phyloP scores from a whole-genome alignment of 2,113 vertebrate genomes.

The Paramisgurnus dabryanus region DNA sequence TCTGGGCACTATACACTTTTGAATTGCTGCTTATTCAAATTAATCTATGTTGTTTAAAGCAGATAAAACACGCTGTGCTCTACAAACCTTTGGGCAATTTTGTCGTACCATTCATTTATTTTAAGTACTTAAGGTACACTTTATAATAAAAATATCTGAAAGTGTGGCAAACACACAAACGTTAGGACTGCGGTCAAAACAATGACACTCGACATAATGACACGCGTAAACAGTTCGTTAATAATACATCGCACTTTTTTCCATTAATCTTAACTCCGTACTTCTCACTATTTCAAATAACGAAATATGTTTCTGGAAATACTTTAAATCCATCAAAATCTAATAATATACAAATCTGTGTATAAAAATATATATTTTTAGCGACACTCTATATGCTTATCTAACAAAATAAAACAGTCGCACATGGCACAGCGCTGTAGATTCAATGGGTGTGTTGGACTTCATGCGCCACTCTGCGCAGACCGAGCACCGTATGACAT shows the following conservation, averaged over 20 bases:
- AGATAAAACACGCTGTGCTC: neutral
- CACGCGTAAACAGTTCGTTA: constrained; percentile 19
- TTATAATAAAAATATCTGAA: constrained; percentile 24
- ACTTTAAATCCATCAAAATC: constrained; percentile 83
- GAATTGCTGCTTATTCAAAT: too few relatives aligned
- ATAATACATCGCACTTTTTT: constrained; percentile 71
- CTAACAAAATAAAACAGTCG: constrained; percentile 59
- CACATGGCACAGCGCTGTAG: constrained; percentile 52
- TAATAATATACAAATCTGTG: constrained; percentile 89
- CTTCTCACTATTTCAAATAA: constrained; percentile 90
- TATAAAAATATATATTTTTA: constrained; percentile 94
- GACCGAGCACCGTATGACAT: too few relatives aligned
- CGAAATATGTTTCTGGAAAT: constrained; percentile 83
- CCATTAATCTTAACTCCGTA: constrained; percentile 89
- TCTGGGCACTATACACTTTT: too few relatives aligned
- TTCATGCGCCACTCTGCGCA: too few relatives aligned
- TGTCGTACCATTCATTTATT: constrained; percentile 47
- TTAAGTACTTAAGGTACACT: constrained; percentile 38
- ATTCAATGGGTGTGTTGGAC: neutral
- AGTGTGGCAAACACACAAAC: constrained; percentile 46
- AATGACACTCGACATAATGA: constrained; percentile 38
- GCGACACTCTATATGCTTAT: constrained; percentile 71
- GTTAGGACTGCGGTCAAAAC: constrained; percentile 22
- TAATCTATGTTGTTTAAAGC: too few relatives aligned
- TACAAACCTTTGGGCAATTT: neutral